Percentiles rank a stretch among this genome's conserved stretches.
Evolutionary conservation across 2,797 vertebrate genomes (phyloP).

Genomic region (Neomorphus geoffroyi): DNA sequence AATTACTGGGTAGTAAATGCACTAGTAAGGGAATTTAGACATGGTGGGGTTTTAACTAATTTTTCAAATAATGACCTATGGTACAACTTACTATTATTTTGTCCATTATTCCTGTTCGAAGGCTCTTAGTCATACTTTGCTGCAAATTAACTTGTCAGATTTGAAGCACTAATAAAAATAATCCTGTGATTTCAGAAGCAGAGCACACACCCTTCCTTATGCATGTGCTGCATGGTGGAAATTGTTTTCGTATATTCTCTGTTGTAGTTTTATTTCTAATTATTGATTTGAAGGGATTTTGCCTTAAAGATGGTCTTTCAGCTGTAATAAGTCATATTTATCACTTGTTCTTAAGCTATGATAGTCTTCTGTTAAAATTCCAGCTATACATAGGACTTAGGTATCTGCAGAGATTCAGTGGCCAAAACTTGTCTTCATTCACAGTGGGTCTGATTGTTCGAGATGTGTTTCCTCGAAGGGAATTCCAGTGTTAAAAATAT

Average conservation of each 20-base stretch:
- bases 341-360: neutral
- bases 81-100: neutral
- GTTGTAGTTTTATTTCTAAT: neutral
- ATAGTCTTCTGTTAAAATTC: neutral
- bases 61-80: conserved; percentile 6
- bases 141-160: neutral
- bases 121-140: neutral
- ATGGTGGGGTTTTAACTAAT: neutral
- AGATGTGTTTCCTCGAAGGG: neutral
- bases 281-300: neutral
- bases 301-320: neutral
- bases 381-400: neutral
- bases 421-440: neutral
- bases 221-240: neutral
- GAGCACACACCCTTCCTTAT: neutral
- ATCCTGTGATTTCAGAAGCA: neutral
- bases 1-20: neutral
- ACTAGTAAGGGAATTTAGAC: neutral
- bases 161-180: neutral
- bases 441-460: neutral
- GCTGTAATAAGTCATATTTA: neutral
- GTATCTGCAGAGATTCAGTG: neutral
- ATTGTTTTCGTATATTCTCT: neutral
- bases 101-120: conserved; percentile 17
- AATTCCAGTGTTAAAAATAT: neutral